Percentiles rank a stretch among this genome's conserved stretches.
phyloP scores from a whole-genome alignment of 2,113 vertebrate genomes.

The Thymallus thymallus region DNA sequence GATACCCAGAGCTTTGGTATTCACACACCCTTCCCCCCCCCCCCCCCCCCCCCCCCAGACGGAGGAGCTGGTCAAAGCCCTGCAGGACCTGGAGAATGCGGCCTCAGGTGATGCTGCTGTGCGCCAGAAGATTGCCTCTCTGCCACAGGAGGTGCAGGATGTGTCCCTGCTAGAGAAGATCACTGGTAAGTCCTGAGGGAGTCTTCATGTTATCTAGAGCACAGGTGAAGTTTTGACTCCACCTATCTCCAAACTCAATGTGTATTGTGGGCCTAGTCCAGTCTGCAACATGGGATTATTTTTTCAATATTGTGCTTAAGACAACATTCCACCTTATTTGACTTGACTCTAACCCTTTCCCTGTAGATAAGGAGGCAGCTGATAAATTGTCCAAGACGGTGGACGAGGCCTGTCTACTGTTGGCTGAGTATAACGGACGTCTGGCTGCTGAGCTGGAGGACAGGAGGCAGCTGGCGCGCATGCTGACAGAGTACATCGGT shows the following conservation, averaged over 20 bases:
- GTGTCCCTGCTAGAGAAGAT: slow-evolving; percentile 97
- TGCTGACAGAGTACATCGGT: slow-evolving; percentile 94
- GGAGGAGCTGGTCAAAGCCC: slow-evolving; percentile 93
- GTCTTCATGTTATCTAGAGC: neutral
- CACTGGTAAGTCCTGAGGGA: slow-evolving; percentile 77
- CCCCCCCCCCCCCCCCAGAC: slow-evolving; percentile 71
- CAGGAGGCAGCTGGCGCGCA: slow-evolving; percentile 91
- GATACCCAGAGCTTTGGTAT: too few species aligned
- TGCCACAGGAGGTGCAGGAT: slow-evolving; percentile 97
- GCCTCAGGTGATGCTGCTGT: slow-evolving; percentile 95
- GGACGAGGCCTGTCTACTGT: slow-evolving; percentile 93
- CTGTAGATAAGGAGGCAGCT: slow-evolving; percentile 91
- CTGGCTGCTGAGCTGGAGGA: slow-evolving; percentile 97
- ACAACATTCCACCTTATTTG: too few species aligned
- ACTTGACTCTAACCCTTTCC: slow-evolving; percentile 15
- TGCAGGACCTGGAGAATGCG: slow-evolving; percentile 96
- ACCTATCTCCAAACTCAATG: too few species aligned
- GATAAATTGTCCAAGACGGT: slow-evolving; percentile 96
- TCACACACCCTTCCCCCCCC: neutral
- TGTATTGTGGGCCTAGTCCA: too few species aligned
- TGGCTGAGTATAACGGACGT: slow-evolving; percentile 96
- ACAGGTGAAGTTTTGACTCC: too few species aligned
- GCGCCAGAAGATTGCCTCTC: slow-evolving; percentile 94
- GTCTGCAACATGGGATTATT: too few species aligned
- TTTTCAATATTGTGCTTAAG: too few species aligned